phyloP scores from a whole-genome alignment of 1,140 invertebrate species.

The Drosophila dunni region DNA sequence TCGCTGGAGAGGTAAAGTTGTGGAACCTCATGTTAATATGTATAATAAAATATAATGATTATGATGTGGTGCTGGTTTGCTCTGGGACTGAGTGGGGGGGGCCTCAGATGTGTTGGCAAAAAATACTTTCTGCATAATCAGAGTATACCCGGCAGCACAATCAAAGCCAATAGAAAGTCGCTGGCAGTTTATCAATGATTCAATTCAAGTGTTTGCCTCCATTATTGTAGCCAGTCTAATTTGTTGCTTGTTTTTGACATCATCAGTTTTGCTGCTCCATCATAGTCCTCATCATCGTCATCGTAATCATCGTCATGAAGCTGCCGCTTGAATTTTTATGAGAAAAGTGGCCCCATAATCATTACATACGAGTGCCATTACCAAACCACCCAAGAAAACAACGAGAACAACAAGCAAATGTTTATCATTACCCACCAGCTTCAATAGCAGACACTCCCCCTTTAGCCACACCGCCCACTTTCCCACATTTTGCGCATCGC shows the following conservation, averaged over 20 bases:
- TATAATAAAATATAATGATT: conserved; percentile 77
- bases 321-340: conserved; percentile 79
- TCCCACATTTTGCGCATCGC: conserved; percentile 27
- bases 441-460: conserved; percentile 9
- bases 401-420: conserved; percentile 53
- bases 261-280: conserved; percentile 47
- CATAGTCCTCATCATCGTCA: conserved; percentile 44
- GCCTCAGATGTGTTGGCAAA: conserved; percentile 28
- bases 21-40: conserved; percentile 44
- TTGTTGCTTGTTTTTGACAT: conserved; percentile 78
- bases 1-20: conserved; percentile 38
- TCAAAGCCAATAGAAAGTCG: conserved; percentile 58
- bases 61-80: conserved; percentile 51
- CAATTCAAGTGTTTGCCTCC: conserved; percentile 70
- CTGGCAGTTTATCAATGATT: conserved; percentile 67
- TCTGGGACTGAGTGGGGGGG: neutral
- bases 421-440: conserved; percentile 64
- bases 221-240: conserved; percentile 58
- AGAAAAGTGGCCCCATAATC: conserved; percentile 79
- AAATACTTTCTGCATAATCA: conserved; percentile 43
- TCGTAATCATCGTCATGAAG: conserved; percentile 13
- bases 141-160: conserved; percentile 42
- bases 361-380: conserved; percentile 77
- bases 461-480: neutral
- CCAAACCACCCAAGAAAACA: conserved; percentile 22